Percentiles rank a stretch among this genome's conserved stretches.
phyloP scores from a whole-genome alignment of 1,140 invertebrate species.

The Zaprionus capensis region DNA sequence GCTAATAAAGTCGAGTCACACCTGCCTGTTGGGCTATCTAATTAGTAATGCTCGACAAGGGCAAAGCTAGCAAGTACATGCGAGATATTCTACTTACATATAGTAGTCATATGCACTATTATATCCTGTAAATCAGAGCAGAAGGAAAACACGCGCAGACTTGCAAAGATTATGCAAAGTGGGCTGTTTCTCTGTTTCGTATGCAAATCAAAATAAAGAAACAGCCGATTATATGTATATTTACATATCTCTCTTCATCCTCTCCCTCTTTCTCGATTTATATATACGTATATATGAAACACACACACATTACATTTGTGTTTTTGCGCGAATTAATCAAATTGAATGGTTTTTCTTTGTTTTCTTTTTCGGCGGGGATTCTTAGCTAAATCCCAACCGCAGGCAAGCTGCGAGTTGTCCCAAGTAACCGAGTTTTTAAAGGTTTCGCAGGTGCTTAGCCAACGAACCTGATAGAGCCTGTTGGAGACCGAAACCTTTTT shows the following conservation, averaged over 20 bases:
- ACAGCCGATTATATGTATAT: slow-evolving; percentile 27
- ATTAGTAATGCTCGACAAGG: slow-evolving; percentile 21
- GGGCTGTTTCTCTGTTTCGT: slow-evolving; percentile 15
- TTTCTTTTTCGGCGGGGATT: neutral
- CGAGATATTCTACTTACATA: neutral
- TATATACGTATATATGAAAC: neutral
- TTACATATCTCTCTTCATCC: too few relatives aligned
- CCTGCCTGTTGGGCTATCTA: slow-evolving; percentile 15
- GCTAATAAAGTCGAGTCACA: slow-evolving; percentile 21
- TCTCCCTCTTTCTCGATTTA: too few relatives aligned
- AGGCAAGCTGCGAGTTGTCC: neutral
- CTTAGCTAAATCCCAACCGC: neutral
- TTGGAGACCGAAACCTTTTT: neutral
- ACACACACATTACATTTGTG: neutral
- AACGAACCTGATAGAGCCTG: neutral
- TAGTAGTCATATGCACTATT: neutral
- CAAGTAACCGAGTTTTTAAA: neutral
- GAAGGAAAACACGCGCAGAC: slow-evolving; percentile 15
- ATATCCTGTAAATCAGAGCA: neutral
- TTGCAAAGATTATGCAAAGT: slow-evolving; percentile 63
- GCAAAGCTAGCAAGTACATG: slow-evolving; percentile 14
- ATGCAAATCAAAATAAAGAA: slow-evolving; percentile 56
- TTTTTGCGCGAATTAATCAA: neutral
- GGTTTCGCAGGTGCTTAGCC: neutral
- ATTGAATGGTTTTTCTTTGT: slow-evolving; percentile 2